Conservation (phyloP, 2,888 invertebrate species). For the Lottia gigantea region DNA sequence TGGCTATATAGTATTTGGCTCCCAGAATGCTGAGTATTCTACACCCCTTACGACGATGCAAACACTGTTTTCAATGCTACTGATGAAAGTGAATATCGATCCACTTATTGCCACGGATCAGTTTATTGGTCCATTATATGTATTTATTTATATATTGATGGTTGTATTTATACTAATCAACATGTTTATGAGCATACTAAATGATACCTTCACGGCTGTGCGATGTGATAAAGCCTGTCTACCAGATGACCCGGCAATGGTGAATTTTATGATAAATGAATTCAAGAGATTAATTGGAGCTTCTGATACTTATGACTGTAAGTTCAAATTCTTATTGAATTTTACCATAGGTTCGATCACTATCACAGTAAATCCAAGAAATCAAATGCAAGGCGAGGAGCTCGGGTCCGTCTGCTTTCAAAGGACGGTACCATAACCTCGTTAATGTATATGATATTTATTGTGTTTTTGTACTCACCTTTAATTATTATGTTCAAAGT, state of each 20-base stretch:
- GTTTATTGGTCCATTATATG: constrained; percentile 47
- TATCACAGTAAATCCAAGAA: too few species aligned
- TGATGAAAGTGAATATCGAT: constrained; percentile 50
- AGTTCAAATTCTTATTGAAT: not conserved
- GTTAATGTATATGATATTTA: too few species aligned
- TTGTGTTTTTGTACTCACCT: too few species aligned
- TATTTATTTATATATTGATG: constrained; percentile 50
- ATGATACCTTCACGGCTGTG: constrained; percentile 56
- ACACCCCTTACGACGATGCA: constrained; percentile 54
- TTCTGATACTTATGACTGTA: constrained; percentile 8
- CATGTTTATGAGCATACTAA: constrained; percentile 61
- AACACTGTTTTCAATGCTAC: constrained; percentile 61
- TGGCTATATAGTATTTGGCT: constrained; percentile 49
- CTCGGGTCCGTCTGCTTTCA: too few species aligned
- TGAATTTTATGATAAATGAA: constrained; percentile 53
- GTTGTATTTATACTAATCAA: constrained; percentile 60
- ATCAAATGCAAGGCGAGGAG: too few species aligned
- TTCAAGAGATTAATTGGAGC: constrained; percentile 34
- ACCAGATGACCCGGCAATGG: constrained; percentile 60
- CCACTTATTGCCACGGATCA: constrained; percentile 40
- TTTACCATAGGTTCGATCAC: too few species aligned
- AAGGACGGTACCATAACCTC: too few species aligned
- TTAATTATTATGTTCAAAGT: too few species aligned
- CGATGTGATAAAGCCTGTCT: constrained; percentile 48
- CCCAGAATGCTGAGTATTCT: constrained; percentile 43